These are phyloP conservation scores for Hystrix brachyura DNA, from an alignment of 2,113 vertebrate genomes.

Conservation along the genomic window DNA sequence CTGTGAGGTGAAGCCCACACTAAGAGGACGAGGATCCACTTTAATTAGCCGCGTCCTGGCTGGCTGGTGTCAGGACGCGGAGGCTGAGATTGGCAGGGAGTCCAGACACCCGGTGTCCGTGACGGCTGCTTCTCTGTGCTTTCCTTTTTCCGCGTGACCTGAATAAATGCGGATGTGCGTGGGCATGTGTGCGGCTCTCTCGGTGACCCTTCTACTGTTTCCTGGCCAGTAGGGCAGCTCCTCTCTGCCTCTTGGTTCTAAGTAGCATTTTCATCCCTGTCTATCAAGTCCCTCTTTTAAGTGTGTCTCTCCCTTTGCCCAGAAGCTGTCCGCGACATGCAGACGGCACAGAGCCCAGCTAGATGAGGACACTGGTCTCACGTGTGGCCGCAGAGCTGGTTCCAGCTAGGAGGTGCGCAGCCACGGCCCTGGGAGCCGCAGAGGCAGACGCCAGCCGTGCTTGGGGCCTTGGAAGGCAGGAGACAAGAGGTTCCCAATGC, in stretches of 20 bases:
- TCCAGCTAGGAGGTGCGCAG: constrained; percentile 22
- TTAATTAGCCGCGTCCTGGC: constrained; percentile 61
- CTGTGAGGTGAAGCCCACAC: constrained; percentile 54
- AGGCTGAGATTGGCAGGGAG: accelerated
- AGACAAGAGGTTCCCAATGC: too few relatives aligned
- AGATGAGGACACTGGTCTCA: constrained; percentile 64
- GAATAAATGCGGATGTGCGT: not conserved
- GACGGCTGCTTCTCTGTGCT: not conserved
- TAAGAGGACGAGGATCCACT: constrained; percentile 56
- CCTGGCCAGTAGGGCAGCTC: not conserved
- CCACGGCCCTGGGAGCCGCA: not conserved
- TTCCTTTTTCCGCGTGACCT: accelerated
- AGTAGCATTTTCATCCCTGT: not conserved
- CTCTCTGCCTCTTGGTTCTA: constrained; percentile 12
- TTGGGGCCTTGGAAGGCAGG: not conserved
- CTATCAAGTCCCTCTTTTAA: not conserved
- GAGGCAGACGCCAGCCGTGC: not conserved
- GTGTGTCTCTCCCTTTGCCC: not conserved
- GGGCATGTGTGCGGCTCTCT: not conserved
- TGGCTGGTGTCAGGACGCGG: not conserved
- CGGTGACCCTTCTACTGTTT: not conserved
- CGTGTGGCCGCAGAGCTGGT: not conserved
- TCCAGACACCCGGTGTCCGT: not conserved
- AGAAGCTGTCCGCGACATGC: not conserved
- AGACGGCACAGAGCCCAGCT: constrained; percentile 68